These are phyloP conservation scores for Salmo trutta DNA, from an alignment of 2,797 vertebrate species.

Conservation along the genomic window DNA sequence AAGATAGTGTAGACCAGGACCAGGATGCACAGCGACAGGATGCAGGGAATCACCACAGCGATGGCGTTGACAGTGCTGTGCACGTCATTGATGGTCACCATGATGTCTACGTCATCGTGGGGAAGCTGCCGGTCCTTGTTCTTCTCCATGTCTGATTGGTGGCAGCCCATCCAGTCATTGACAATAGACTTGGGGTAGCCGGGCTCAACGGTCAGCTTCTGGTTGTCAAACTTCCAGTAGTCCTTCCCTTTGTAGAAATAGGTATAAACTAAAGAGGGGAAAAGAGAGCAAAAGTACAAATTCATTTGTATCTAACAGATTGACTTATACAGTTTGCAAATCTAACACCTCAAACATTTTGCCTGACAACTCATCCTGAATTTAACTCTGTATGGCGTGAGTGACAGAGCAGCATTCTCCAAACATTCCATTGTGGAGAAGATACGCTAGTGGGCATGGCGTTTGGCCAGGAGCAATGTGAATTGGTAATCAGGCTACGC, in stretches of 20 bases:
- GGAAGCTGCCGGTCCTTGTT: constrained; percentile 90
- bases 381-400: not conserved
- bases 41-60: constrained; percentile 96
- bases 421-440: not conserved
- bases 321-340: not conserved
- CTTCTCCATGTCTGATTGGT: constrained; percentile 89
- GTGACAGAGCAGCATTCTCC: not conserved
- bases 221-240: constrained; percentile 99
- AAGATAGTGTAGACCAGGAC: constrained; percentile 98
- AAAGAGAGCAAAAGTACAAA: not conserved
- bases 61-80: constrained; percentile 95
- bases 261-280: constrained; percentile 84
- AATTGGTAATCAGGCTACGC: not conserved
- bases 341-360: not conserved
- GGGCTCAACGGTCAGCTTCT: constrained; percentile 91
- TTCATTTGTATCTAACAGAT: constrained; percentile 1
- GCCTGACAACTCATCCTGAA: not conserved
- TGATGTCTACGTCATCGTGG: constrained; percentile 93
- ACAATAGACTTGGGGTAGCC: constrained; percentile 95
- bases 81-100: constrained; percentile 94
- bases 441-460: not conserved
- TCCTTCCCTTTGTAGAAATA: constrained; percentile 99
- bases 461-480: not conserved
- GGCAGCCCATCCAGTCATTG: constrained; percentile 98
- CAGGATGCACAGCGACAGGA: constrained; percentile 95